Percentiles rank a stretch among this genome's conserved stretches.
Conservation (phyloP, 2,113 vertebrate genomes). For the Suncus etruscus region DNA sequence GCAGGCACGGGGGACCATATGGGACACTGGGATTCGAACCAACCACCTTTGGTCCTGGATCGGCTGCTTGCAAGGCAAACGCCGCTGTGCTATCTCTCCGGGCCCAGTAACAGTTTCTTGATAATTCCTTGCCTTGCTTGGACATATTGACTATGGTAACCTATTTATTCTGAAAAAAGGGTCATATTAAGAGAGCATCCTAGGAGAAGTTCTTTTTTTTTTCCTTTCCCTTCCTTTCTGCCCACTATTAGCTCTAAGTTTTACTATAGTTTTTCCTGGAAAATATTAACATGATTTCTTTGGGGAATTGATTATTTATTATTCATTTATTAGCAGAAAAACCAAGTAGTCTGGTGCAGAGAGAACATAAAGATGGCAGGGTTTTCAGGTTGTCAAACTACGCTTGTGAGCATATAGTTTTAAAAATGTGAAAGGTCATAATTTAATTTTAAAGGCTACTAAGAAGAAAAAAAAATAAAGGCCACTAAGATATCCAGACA, state of each 20-base stretch:
- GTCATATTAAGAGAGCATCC: neutral
- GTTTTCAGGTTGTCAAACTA: neutral
- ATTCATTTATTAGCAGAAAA: constrained; percentile 16
- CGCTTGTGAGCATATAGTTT: constrained; percentile 32
- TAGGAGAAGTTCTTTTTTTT: neutral
- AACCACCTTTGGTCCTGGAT: too few species aligned
- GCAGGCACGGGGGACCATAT: too few species aligned
- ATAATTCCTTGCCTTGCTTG: constrained; percentile 37
- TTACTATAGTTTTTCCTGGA: constrained; percentile 16
- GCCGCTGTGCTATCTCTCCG: too few species aligned
- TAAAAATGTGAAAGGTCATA: neutral
- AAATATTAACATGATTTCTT: constrained; percentile 22
- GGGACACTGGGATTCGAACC: too few species aligned
- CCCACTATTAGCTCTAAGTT: neutral
- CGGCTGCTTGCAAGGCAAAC: too few species aligned
- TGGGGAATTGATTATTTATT: neutral
- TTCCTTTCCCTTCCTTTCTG: neutral
- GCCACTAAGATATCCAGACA: neutral
- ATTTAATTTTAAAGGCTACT: neutral
- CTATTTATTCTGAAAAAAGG: neutral
- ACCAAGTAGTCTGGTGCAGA: neutral
- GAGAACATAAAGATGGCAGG: neutral
- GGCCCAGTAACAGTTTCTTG: constrained; percentile 4
- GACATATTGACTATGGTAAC: neutral
- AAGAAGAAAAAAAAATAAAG: neutral